A percentile compares a stretch with the other conserved stretches of the same genome.
These are phyloP conservation scores for Alfaro cultratus DNA, from an alignment of 2,797 vertebrate genomes.

Conservation along the genomic window DNA sequence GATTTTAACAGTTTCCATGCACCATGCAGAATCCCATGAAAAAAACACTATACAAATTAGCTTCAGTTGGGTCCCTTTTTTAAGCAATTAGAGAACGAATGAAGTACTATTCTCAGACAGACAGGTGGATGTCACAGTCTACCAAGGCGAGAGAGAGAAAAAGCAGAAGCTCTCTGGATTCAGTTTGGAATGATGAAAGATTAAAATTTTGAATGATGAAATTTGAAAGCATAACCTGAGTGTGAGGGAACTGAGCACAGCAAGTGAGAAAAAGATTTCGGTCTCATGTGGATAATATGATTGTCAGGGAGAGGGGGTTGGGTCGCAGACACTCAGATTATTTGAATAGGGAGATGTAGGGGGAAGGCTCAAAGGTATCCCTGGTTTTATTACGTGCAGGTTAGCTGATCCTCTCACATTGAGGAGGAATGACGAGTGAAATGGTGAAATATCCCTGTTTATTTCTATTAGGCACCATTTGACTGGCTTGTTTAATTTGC, in stretches of 20 bases:
- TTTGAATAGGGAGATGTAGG: background rate
- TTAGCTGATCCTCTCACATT: conserved; percentile 50
- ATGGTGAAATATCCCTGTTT: conserved; percentile 61
- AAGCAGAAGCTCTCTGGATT: background rate
- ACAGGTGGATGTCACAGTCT: conserved; percentile 37
- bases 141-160: conserved; percentile 47
- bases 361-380: conserved; percentile 25
- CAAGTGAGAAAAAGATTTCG: conserved; percentile 51
- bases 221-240: conserved; percentile 26
- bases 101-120: conserved; percentile 41
- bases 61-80: background rate
- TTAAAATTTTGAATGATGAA: conserved; percentile 6
- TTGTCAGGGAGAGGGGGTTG: conserved; percentile 6
- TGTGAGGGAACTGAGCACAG: conserved; percentile 58
- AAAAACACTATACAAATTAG: background rate
- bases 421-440: conserved; percentile 51
- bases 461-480: conserved; percentile 73
- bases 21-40: background rate
- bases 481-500: conserved; percentile 53
- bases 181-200: conserved; percentile 5
- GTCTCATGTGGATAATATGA: conserved; percentile 9
- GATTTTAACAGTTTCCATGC: background rate
- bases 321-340: conserved; percentile 14
- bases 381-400: conserved; percentile 51
- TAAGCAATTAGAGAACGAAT: conserved; percentile 12